Percentiles rank a stretch among this genome's conserved stretches.
Evolutionary conservation across 2,888 invertebrate species (phyloP).

Genomic region (Spilosoma lubricipeda): DNA sequence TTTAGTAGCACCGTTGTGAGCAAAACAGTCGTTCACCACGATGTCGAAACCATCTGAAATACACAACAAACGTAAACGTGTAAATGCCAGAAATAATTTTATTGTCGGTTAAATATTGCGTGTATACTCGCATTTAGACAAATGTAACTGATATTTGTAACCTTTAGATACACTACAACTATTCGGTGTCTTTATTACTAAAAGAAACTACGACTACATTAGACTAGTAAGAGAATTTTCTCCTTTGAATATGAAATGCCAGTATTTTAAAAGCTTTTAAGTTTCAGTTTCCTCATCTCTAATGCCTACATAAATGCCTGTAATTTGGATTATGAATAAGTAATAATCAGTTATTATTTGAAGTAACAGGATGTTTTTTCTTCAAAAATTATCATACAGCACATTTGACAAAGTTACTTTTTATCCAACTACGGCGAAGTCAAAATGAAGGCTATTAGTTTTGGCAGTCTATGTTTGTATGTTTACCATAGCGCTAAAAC

Average conservation of each 20-base stretch:
- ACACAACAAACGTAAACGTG: not conserved
- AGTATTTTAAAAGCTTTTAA: not conserved
- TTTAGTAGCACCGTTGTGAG: slow-evolving; percentile 97
- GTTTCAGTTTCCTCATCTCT: too few relatives aligned
- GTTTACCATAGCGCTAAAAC: too few relatives aligned
- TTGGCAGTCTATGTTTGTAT: too few relatives aligned
- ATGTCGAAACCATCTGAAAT: slow-evolving; percentile 96
- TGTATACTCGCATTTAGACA: slow-evolving; percentile 1
- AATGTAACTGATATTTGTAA: slow-evolving; percentile 7
- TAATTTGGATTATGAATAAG: too few relatives aligned
- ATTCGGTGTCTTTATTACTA: slow-evolving; percentile 5
- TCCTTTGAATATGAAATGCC: not conserved
- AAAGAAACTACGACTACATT: not conserved
- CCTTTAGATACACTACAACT: not conserved
- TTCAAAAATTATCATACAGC: too few relatives aligned
- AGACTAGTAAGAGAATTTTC: not conserved
- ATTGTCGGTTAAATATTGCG: not conserved
- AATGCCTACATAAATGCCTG: too few relatives aligned
- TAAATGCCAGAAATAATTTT: not conserved
- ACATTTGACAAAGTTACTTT: not conserved
- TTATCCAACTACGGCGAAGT: too few relatives aligned
- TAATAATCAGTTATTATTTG: too few relatives aligned
- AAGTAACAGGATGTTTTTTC: too few relatives aligned
- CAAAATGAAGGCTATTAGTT: too few relatives aligned
- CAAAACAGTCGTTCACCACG: slow-evolving; percentile 97